Percentiles rank a stretch among this genome's conserved stretches.
These are phyloP conservation scores for Hylaeus volcanicus DNA, from an alignment of 1,140 invertebrate species.

Conservation along the genomic window DNA sequence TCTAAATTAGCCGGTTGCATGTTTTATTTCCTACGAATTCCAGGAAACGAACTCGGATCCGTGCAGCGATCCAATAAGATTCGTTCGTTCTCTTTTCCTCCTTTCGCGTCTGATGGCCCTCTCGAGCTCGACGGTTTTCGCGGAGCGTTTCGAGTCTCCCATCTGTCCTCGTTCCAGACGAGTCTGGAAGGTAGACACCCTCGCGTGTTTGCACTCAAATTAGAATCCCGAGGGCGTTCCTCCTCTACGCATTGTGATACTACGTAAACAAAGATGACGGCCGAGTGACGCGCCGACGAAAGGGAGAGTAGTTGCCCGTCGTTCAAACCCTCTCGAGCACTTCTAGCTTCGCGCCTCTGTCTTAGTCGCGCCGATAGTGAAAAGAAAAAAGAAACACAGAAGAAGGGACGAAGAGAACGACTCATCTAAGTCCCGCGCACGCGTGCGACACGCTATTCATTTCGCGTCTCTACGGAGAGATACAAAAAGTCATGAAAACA, in stretches of 20 bases:
- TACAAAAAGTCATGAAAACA: neutral
- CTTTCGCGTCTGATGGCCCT: slow-evolving; percentile 24
- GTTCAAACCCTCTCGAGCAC: slow-evolving; percentile 10
- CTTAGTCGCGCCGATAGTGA: slow-evolving; percentile 20
- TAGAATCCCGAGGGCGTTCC: slow-evolving; percentile 63
- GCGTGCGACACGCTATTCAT: neutral
- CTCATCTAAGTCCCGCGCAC: neutral
- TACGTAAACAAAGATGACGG: slow-evolving; percentile 58
- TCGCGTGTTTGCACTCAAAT: slow-evolving; percentile 67
- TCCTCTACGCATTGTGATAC: slow-evolving; percentile 55
- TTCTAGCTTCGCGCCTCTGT: neutral
- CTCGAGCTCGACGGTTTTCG: slow-evolving; percentile 35
- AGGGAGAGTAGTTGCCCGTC: slow-evolving; percentile 22
- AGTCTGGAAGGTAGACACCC: slow-evolving; percentile 42
- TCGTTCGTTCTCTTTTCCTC: neutral
- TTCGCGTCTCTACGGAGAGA: neutral
- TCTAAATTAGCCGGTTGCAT: neutral
- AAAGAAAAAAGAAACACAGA: neutral
- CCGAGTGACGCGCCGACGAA: slow-evolving; percentile 10
- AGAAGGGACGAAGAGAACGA: neutral
- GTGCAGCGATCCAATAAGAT: neutral
- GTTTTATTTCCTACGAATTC: neutral
- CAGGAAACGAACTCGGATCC: neutral
- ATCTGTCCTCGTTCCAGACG: slow-evolving; percentile 27
- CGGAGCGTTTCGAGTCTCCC: neutral